Conservation (phyloP, 2,888 invertebrate species). For the Parnassius apollo region DNA sequence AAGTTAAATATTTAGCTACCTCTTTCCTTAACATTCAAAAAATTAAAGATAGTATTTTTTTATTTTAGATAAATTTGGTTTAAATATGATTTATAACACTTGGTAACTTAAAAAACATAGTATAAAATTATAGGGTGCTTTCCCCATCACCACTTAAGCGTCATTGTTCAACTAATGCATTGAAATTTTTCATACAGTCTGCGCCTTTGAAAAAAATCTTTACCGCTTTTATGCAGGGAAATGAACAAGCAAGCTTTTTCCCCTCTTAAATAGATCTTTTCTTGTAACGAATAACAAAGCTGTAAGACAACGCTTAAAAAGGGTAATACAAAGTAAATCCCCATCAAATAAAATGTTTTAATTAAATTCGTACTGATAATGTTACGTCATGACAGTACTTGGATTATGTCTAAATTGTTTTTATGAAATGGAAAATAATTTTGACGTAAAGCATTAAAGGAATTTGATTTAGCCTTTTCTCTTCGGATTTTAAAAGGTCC, state of each 20-base stretch:
- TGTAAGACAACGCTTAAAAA: constrained; percentile 48
- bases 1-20: too few relatives aligned
- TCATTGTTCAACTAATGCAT: constrained; percentile 59
- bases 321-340: constrained; percentile 36
- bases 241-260: constrained; percentile 57
- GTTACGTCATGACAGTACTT: constrained; percentile 3
- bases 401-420: too few relatives aligned
- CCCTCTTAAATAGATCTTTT: constrained; percentile 63
- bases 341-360: constrained; percentile 20
- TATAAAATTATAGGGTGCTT: constrained; percentile 32
- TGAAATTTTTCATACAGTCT: constrained; percentile 50
- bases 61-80: too few relatives aligned
- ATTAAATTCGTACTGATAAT: constrained; percentile 27
- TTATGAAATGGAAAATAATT: too few relatives aligned
- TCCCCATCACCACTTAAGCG: constrained; percentile 47
- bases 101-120: not conserved
- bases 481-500: too few relatives aligned
- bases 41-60: too few relatives aligned
- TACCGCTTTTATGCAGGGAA: constrained; percentile 47
- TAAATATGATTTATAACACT: constrained; percentile 16
- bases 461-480: too few relatives aligned
- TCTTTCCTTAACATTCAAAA: too few relatives aligned
- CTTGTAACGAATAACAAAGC: constrained; percentile 61
- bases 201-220: constrained; percentile 47
- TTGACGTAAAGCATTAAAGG: too few relatives aligned